These are phyloP conservation scores for Philhelius pedissequus DNA, from an alignment of 2,888 invertebrate species.

Conservation along the genomic window DNA sequence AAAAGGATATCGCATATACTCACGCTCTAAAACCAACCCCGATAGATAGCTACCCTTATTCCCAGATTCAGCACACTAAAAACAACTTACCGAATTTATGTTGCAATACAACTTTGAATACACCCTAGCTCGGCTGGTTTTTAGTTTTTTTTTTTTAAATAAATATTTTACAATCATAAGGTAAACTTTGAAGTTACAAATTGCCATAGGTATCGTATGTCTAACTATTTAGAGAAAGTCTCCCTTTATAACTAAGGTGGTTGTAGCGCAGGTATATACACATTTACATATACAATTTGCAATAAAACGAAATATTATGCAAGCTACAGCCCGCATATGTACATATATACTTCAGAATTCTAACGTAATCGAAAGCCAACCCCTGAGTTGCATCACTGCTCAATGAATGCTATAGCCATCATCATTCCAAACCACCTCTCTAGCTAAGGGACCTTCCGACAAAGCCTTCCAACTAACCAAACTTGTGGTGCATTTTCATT, in stretches of 20 bases:
- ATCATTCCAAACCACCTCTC: neutral
- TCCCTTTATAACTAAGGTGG: neutral
- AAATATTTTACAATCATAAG: conserved; percentile 6
- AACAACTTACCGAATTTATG: neutral
- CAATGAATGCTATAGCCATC: neutral
- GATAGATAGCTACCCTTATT: neutral
- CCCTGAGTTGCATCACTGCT: conserved; percentile 13
- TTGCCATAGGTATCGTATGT: neutral
- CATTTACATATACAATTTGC: neutral
- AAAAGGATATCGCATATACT: no score
- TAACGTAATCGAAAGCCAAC: conserved; percentile 2
- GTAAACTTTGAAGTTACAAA: neutral
- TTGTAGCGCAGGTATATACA: neutral
- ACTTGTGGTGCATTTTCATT: conserved; percentile 46
- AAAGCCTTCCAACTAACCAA: conserved; percentile 1
- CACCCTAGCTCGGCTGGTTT: no score
- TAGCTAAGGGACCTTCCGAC: neutral
- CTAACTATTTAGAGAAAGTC: neutral
- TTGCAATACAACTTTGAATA: neutral
- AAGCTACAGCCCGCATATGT: neutral
- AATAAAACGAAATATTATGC: conserved; percentile 9
- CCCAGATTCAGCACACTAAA: neutral
- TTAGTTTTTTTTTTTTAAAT: neutral
- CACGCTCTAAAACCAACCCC: no score
- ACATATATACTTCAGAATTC: neutral